These are phyloP conservation scores for Plecturocebus donacophilus DNA, from an alignment of 2,113 vertebrate species.

Conservation along the genomic window DNA sequence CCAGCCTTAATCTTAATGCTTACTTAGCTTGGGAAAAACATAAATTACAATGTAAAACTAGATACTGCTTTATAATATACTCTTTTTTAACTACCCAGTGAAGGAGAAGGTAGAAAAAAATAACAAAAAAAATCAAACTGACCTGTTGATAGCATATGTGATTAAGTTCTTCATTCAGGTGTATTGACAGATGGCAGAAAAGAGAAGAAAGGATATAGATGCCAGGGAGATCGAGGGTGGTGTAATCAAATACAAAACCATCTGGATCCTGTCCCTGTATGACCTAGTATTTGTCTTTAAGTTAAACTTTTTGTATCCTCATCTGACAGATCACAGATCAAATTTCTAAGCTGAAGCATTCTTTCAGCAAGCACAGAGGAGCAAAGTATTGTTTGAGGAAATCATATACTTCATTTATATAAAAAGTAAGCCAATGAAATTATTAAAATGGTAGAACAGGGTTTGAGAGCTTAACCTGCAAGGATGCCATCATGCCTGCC, in stretches of 20 bases:
- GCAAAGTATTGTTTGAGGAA: slow-evolving; percentile 40
- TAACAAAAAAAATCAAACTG: neutral
- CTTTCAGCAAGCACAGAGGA: slow-evolving; percentile 41
- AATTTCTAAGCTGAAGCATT: slow-evolving; percentile 63
- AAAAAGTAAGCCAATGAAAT: slow-evolving; percentile 62
- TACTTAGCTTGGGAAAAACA: neutral
- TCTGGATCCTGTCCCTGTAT: slow-evolving; percentile 54
- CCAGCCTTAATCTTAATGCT: neutral
- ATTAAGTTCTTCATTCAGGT: slow-evolving; percentile 51
- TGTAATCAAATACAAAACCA: slow-evolving; percentile 79
- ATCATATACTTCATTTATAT: slow-evolving; percentile 50
- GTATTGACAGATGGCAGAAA: slow-evolving; percentile 75
- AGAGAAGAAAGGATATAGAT: slow-evolving; percentile 45
- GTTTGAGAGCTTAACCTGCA: slow-evolving; percentile 49
- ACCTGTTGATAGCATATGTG: neutral
- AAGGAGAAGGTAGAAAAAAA: neutral
- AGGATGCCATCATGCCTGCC: slow-evolving; percentile 49
- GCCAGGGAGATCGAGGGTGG: neutral
- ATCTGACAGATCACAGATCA: slow-evolving; percentile 59
- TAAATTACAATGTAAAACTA: neutral
- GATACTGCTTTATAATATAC: neutral
- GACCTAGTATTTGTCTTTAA: slow-evolving; percentile 52
- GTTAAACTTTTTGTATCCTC: slow-evolving; percentile 60
- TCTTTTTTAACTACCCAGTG: neutral
- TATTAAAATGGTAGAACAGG: slow-evolving; percentile 50